These are phyloP conservation scores for Arothron firmamentum DNA, from an alignment of 2,113 vertebrate species.

Conservation along the genomic window DNA sequence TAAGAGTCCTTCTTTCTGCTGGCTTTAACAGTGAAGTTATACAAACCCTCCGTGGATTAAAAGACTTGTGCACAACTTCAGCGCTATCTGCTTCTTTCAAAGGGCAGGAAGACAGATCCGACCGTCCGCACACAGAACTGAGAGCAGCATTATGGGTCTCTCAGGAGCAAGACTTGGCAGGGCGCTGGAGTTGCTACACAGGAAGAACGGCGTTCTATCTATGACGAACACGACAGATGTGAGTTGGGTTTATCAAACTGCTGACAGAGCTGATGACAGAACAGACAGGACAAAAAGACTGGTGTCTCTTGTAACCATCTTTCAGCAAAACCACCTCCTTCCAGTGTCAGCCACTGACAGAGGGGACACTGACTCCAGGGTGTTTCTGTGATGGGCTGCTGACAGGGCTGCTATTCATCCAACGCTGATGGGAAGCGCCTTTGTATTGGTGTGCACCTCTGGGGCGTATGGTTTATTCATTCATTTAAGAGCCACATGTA, in stretches of 20 bases:
- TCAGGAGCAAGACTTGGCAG: neutral
- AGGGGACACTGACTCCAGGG: slow-evolving; percentile 35
- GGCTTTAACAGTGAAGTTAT: too few relatives aligned
- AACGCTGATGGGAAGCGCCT: slow-evolving; percentile 29
- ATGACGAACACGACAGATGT: slow-evolving; percentile 39
- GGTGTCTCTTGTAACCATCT: slow-evolving; percentile 31
- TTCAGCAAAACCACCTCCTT: slow-evolving; percentile 6
- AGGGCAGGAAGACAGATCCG: neutral
- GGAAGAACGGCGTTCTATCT: slow-evolving; percentile 11
- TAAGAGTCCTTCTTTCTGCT: too few relatives aligned
- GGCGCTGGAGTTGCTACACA: neutral
- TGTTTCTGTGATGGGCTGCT: slow-evolving; percentile 32
- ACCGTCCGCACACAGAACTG: neutral
- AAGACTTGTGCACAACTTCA: too few relatives aligned
- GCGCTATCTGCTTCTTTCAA: too few relatives aligned
- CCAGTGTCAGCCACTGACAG: slow-evolving; percentile 45
- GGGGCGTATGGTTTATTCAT: too few relatives aligned
- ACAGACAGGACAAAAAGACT: slow-evolving; percentile 37
- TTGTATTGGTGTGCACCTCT: slow-evolving; percentile 2
- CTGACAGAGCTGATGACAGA: slow-evolving; percentile 42
- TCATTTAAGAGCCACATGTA: too few relatives aligned
- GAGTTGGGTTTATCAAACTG: slow-evolving; percentile 34
- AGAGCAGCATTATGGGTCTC: neutral
- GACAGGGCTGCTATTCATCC: slow-evolving; percentile 31
- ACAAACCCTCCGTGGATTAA: too few relatives aligned